Conservation (phyloP, 2,888 invertebrate genomes). For the Scaptomyza reducta region DNA sequence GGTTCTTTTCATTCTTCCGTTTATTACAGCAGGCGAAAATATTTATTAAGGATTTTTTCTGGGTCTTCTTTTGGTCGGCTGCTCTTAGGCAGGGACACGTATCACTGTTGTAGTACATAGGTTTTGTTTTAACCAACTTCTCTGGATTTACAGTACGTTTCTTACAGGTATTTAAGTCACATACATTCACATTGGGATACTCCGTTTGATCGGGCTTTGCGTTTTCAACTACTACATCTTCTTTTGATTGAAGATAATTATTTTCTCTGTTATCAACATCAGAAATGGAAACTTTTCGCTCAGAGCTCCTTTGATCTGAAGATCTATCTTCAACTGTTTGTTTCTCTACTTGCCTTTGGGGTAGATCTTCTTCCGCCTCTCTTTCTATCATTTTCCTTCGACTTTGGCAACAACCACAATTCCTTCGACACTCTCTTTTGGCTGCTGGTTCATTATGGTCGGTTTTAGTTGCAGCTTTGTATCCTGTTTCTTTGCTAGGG, state of each 20-base stretch:
- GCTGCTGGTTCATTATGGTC: too few species aligned
- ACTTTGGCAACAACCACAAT: neutral
- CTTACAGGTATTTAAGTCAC: neutral
- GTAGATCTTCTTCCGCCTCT: neutral
- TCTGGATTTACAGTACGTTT: neutral
- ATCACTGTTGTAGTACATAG: conserved; percentile 8
- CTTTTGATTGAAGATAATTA: neutral
- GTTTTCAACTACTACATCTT: neutral
- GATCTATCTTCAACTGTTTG: neutral
- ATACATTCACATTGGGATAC: neutral
- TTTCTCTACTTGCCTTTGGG: too few species aligned
- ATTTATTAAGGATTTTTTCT: neutral
- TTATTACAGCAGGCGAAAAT: neutral
- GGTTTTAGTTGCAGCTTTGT: neutral
- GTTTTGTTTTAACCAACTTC: neutral
- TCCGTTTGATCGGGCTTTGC: neutral
- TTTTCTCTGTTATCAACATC: neutral
- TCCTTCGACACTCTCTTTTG: too few species aligned
- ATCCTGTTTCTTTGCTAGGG: neutral
- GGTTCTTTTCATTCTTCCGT: neutral
- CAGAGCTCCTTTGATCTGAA: too few species aligned
- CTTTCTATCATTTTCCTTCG: neutral
- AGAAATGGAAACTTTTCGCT: neutral
- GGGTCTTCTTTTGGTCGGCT: neutral
- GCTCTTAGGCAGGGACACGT: neutral